Conservation (phyloP, 2,113 vertebrate genomes). For the Zosterops hypoxanthus region DNA sequence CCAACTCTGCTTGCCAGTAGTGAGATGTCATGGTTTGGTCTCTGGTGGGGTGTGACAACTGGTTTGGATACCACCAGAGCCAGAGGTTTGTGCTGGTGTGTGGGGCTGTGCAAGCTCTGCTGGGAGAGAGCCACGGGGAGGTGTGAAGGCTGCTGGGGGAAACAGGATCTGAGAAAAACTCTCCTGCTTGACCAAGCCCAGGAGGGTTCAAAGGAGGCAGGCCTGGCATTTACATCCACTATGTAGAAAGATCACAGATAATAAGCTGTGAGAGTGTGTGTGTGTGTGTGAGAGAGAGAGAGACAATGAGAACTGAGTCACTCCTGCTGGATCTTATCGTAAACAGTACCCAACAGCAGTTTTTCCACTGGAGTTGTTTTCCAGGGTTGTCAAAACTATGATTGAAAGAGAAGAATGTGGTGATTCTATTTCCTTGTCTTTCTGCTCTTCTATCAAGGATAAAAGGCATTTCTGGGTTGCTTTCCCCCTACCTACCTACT, state of each 20-base stretch:
- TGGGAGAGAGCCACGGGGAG: rapidly evolving
- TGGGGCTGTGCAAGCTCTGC: neutral
- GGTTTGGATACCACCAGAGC: neutral
- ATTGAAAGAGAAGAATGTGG: neutral
- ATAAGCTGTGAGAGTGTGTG: neutral
- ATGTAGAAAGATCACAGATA: slow-evolving; percentile 5
- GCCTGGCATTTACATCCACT: slow-evolving; percentile 13
- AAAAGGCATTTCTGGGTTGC: slow-evolving; percentile 19
- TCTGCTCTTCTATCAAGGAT: neutral
- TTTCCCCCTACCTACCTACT: neutral
- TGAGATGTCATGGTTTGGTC: neutral
- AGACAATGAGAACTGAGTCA: slow-evolving; percentile 1
- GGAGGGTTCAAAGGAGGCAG: neutral
- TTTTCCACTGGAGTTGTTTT: slow-evolving; percentile 14
- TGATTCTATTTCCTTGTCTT: neutral
- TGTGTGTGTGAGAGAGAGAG: neutral
- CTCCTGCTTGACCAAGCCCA: neutral
- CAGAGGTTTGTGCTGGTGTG: neutral
- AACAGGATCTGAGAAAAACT: neutral
- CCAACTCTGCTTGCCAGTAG: neutral
- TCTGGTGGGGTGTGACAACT: neutral
- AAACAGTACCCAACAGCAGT: neutral
- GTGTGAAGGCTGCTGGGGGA: neutral
- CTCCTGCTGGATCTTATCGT: neutral
- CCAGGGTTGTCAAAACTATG: neutral